Evolutionary conservation across 2,113 vertebrate genomes (phyloP).

Genomic region (Zosterops japonicus): DNA sequence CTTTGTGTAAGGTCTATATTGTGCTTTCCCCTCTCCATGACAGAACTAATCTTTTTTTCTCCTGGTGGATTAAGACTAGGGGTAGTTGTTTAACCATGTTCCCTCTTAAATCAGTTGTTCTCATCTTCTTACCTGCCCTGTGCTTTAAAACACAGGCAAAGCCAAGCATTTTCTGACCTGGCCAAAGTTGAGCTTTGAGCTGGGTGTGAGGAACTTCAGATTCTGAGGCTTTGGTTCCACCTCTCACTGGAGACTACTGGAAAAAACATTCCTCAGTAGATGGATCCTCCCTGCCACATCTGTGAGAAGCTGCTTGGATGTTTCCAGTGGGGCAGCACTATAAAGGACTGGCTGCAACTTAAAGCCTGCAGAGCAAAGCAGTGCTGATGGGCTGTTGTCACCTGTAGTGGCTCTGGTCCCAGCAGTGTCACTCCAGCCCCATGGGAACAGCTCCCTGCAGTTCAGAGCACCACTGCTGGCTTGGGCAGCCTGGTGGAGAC

Average conservation of each 20-base stretch:
- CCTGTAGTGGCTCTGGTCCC: neutral
- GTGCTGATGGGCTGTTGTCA: fast-evolving
- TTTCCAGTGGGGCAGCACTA: neutral
- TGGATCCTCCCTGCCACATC: neutral
- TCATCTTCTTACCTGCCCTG: neutral
- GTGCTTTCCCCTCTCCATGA: neutral
- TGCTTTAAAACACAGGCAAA: neutral
- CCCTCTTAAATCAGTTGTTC: fast-evolving
- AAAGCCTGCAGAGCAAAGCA: neutral
- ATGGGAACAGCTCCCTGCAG: neutral
- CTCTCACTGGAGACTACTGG: neutral
- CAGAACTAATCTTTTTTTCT: neutral
- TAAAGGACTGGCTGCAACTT: fast-evolving
- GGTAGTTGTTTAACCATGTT: neutral
- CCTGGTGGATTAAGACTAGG: neutral
- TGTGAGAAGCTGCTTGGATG: neutral
- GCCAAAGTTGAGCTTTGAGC: neutral
- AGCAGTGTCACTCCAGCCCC: neutral
- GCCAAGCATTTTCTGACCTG: neutral
- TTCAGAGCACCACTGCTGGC: fast-evolving
- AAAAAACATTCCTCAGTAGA: neutral
- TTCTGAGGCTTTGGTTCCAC: neutral
- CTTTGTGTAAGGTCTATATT: neutral
- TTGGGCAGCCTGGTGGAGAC: neutral
- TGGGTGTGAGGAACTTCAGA: neutral